These are phyloP conservation scores for Cryptophagus acutangulus DNA, from an alignment of 2,888 invertebrate species.

Conservation along the genomic window DNA sequence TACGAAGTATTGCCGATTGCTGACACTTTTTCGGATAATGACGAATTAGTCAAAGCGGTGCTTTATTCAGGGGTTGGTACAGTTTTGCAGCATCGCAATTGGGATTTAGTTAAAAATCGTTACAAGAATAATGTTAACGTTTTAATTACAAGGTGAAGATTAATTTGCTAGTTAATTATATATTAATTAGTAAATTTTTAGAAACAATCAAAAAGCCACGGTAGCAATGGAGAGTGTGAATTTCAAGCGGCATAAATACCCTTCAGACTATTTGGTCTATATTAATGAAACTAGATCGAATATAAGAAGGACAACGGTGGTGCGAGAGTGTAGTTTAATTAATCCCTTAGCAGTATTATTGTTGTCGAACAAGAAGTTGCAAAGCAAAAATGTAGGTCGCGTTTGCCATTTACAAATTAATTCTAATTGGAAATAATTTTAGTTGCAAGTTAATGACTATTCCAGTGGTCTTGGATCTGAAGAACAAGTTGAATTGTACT, in stretches of 20 bases:
- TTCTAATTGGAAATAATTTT: constrained; percentile 15
- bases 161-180: background rate
- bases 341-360: constrained; percentile 56
- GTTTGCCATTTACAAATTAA: background rate
- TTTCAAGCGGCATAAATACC: constrained; percentile 48
- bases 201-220: constrained; percentile 54
- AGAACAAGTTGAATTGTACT: constrained; percentile 37
- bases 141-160: constrained; percentile 52
- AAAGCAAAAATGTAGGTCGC: constrained; percentile 34
- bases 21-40: constrained; percentile 51
- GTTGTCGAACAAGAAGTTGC: constrained; percentile 47
- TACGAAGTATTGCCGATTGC: constrained; percentile 35
- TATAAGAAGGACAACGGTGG: constrained; percentile 52
- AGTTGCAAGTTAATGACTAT: constrained; percentile 25
- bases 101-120: constrained; percentile 52
- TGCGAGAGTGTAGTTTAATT: constrained; percentile 57
- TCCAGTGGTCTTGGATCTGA: constrained; percentile 22
- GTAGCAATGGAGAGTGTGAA: constrained; percentile 64
- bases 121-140: constrained; percentile 38
- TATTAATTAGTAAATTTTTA: constrained; percentile 34
- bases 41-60: constrained; percentile 56
- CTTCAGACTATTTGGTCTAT: constrained; percentile 52
- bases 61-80: constrained; percentile 57
- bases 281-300: constrained; percentile 55
- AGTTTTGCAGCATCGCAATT: constrained; percentile 49